These are phyloP conservation scores for Sebastes goodei DNA, from an alignment of 2,797 vertebrate species.

Conservation along the genomic window DNA sequence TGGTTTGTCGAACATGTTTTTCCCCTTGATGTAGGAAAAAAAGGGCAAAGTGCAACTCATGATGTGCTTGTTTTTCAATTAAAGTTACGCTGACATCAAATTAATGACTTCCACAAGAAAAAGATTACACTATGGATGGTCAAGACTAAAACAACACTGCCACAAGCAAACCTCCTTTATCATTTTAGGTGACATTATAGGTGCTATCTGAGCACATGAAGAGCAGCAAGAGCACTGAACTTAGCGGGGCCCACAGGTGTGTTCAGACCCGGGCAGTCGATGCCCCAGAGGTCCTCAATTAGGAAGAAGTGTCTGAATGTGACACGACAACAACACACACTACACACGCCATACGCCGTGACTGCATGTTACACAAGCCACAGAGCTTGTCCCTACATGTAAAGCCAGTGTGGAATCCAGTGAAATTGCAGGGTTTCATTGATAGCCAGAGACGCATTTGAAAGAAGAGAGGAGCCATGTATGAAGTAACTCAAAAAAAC, in stretches of 20 bases:
- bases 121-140: neutral
- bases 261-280: constrained; percentile 45
- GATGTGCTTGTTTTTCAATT: neutral
- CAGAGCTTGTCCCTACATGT: constrained; percentile 79
- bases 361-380: constrained; percentile 66
- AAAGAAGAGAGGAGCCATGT: constrained; percentile 37
- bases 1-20: constrained; percentile 62
- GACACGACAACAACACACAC: constrained; percentile 55
- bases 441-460: constrained; percentile 65
- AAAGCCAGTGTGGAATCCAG: constrained; percentile 78
- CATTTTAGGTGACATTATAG: neutral
- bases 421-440: constrained; percentile 85
- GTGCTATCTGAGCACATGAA: neutral
- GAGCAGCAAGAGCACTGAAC: neutral
- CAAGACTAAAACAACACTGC: neutral
- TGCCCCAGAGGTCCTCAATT: constrained; percentile 50
- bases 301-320: constrained; percentile 52
- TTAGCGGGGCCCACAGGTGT: constrained; percentile 31
- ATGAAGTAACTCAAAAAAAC: constrained; percentile 3
- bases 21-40: constrained; percentile 42
- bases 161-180: neutral
- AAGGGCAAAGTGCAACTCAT: constrained; percentile 11
- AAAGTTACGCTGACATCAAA: neutral
- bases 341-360: constrained; percentile 25
- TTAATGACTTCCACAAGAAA: neutral